Evolutionary conservation across 2,797 vertebrate genomes (phyloP).

Genomic region (Myotis vivesi): DNA sequence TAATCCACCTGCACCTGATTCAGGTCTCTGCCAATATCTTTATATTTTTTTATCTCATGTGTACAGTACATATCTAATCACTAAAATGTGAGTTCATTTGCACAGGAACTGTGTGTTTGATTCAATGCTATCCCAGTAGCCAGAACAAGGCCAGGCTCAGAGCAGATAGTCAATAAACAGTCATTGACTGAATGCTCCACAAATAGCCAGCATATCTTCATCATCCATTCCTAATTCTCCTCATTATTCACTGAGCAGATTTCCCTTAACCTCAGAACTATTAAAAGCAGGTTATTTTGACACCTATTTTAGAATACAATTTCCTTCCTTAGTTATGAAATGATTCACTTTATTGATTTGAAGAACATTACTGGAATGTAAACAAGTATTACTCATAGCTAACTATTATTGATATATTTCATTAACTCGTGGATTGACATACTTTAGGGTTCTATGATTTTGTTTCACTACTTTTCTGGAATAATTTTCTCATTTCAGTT

Average conservation of each 20-base stretch:
- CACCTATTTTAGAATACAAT: slow-evolving; percentile 10
- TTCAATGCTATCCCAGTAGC: neutral
- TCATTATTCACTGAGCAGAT: neutral
- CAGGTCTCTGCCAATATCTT: neutral
- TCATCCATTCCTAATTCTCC: neutral
- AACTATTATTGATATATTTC: neutral
- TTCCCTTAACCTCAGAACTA: slow-evolving; percentile 13
- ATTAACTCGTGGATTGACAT: slow-evolving; percentile 20
- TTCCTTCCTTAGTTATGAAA: slow-evolving; percentile 10
- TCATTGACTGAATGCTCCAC: neutral
- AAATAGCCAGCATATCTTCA: neutral
- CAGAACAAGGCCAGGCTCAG: neutral
- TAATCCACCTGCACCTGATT: neutral
- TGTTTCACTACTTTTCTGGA: neutral
- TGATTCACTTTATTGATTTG: slow-evolving; percentile 5
- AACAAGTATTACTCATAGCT: neutral
- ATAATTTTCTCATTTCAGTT: neutral
- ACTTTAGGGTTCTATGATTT: neutral
- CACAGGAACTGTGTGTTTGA: neutral
- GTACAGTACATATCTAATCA: neutral
- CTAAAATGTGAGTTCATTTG: neutral
- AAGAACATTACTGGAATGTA: neutral
- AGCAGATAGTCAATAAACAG: neutral
- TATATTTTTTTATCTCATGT: neutral
- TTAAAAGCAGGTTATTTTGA: neutral